phyloP scores from a whole-genome alignment of 2,888 invertebrate species.

The Adineta ricciae region DNA sequence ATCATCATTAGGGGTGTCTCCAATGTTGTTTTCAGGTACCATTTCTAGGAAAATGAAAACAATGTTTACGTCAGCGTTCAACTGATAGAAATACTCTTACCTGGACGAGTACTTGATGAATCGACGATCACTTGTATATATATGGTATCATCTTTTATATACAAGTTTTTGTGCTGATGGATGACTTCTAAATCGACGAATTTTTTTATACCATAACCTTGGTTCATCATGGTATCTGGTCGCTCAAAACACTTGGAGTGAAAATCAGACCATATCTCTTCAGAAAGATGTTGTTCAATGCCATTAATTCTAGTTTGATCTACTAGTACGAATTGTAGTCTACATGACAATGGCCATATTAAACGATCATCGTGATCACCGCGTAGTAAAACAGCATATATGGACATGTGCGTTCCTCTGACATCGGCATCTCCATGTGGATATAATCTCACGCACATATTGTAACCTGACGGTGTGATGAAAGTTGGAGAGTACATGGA shows the following conservation, averaged over 20 bases:
- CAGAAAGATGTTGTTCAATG: neutral
- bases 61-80: too few relatives aligned
- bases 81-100: neutral
- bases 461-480: neutral
- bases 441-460: neutral
- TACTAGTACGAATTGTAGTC: neutral
- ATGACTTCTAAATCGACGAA: neutral
- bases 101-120: neutral
- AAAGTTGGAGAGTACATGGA: neutral
- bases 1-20: neutral
- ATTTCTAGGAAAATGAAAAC: neutral
- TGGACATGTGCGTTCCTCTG: neutral
- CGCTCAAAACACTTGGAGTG: neutral
- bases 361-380: neutral
- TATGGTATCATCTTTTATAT: neutral
- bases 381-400: neutral
- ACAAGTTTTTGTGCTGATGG: neutral
- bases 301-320: neutral
- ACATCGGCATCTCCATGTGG: neutral
- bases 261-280: neutral
- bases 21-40: neutral
- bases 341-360: neutral
- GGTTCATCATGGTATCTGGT: neutral
- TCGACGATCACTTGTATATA: neutral
- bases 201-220: neutral